Base-by-base conservation (phyloP, 1,140 invertebrate genomes). In the Drosophila kepulauana region DNA sequence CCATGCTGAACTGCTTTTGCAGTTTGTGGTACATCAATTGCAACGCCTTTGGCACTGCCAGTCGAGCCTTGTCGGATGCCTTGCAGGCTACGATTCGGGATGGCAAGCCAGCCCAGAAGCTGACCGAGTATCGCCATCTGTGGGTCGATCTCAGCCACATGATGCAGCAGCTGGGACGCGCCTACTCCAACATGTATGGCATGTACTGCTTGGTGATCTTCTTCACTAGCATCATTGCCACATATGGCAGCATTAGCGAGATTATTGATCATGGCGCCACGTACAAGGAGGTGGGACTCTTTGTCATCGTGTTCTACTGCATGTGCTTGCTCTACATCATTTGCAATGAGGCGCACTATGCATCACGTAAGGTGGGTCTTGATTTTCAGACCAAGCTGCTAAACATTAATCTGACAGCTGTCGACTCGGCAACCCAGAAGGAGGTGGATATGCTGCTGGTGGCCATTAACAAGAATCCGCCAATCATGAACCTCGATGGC, bases 361-460 rank as follows among this genome's bases (percentile, higher is more conserved):
- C 95, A 38, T 94, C 95, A 0, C 93, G 93, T 46, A 95, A 95
- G 91, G 95, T 95, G 52, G 95, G 95, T 3, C 91, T 94, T 2
- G 94, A 95, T 49, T 95, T 96, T 81, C 94, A 95, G 92, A 93
- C 94, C 4, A 93, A 94, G 61, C 82, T 96, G 11, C 87, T 96
- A 5, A 95, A 95, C 80, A 95, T 95, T 1, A 95, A 96, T 89
- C 92, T 95, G 1, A 94, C 93, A 0, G 93, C 94, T 1, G 94
- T 95, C 13, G 95, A 95, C 86, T 91, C 93, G 13, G 93, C 93
- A 67, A 95, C 95, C 0, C 94, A 95, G 75, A 94, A 95, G 43
- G 95, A 96, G 75, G 94, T 96, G 8, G 94, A 95, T 77, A 95
- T 96, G 95, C 95, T 96, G 79, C 89, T 96, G n/a, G 94, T 95